Conservation (phyloP, 2,888 invertebrate species). For the Macrosoma leucophasiata region DNA sequence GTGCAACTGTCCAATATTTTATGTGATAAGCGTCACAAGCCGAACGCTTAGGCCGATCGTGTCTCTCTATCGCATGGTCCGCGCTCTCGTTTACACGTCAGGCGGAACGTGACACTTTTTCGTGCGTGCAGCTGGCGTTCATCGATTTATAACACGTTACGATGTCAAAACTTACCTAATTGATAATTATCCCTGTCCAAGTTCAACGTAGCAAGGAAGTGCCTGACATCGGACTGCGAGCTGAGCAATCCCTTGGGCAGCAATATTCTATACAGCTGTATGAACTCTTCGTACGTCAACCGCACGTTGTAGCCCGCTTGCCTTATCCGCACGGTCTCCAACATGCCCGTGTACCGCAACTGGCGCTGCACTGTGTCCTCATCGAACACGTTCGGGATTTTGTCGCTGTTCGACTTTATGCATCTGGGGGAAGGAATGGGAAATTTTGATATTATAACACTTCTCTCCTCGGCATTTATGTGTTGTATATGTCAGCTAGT, state of each 20-base stretch:
- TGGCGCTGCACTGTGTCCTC: slow-evolving; percentile 92
- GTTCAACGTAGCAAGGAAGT: slow-evolving; percentile 88
- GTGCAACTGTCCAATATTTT: too few relatives aligned
- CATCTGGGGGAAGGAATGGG: too few relatives aligned
- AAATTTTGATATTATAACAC: too few relatives aligned
- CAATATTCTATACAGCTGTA: slow-evolving; percentile 92
- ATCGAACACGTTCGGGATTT: slow-evolving; percentile 94
- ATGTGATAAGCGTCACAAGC: too few relatives aligned
- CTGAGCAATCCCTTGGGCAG: slow-evolving; percentile 91
- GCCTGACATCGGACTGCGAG: slow-evolving; percentile 89
- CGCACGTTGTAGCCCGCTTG: slow-evolving; percentile 97
- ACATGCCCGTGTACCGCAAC: slow-evolving; percentile 96
- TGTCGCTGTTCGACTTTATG: slow-evolving; percentile 96
- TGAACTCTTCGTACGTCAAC: slow-evolving; percentile 95
- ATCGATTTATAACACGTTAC: too few relatives aligned
- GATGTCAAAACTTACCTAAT: slow-evolving; percentile 72
- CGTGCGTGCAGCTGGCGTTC: too few relatives aligned
- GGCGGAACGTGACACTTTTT: too few relatives aligned
- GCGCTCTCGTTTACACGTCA: too few relatives aligned
- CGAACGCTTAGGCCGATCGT: too few relatives aligned
- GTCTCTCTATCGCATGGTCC: too few relatives aligned
- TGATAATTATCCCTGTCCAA: slow-evolving; percentile 94
- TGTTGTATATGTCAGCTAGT: too few relatives aligned
- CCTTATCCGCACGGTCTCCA: slow-evolving; percentile 95
- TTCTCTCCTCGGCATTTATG: too few relatives aligned